Percentiles rank a stretch among this genome's conserved stretches.
phyloP scores from a whole-genome alignment of 1,140 invertebrate genomes.

The Doryteuthis pealeii region DNA sequence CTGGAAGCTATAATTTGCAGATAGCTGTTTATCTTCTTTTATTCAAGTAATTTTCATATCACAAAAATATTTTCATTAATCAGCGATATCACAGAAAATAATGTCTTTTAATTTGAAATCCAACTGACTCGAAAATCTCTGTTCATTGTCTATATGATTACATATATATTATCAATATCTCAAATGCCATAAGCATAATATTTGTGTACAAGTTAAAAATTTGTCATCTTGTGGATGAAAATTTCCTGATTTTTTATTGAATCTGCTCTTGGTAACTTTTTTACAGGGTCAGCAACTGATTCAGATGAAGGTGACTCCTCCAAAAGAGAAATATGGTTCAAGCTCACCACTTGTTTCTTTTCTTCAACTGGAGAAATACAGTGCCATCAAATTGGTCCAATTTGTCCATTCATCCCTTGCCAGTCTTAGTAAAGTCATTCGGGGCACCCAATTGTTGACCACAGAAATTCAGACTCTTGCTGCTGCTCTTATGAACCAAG shows the following conservation, averaged over 20 bases:
- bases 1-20: no score
- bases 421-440: slow-evolving; percentile 67
- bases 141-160: no score
- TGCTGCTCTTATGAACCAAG: slow-evolving; percentile 64
- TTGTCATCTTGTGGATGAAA: no score
- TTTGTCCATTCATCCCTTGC: slow-evolving; percentile 65
- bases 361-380: slow-evolving; percentile 65
- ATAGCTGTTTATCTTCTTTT: background rate
- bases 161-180: no score
- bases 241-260: no score
- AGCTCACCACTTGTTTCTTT: slow-evolving; percentile 63
- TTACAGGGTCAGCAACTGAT: slow-evolving; percentile 53
- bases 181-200: no score
- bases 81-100: no score
- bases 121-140: no score
- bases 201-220: no score
- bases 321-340: slow-evolving; percentile 43
- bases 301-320: slow-evolving; percentile 50
- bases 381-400: slow-evolving; percentile 62
- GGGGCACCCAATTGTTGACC: slow-evolving; percentile 65
- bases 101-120: no score
- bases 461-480: slow-evolving; percentile 64
- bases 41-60: background rate
- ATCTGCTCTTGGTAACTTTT: no score
- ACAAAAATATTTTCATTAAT: no score